These are phyloP conservation scores for Drosophila guanche DNA, from an alignment of 1,140 invertebrate genomes.

Conservation along the genomic window DNA sequence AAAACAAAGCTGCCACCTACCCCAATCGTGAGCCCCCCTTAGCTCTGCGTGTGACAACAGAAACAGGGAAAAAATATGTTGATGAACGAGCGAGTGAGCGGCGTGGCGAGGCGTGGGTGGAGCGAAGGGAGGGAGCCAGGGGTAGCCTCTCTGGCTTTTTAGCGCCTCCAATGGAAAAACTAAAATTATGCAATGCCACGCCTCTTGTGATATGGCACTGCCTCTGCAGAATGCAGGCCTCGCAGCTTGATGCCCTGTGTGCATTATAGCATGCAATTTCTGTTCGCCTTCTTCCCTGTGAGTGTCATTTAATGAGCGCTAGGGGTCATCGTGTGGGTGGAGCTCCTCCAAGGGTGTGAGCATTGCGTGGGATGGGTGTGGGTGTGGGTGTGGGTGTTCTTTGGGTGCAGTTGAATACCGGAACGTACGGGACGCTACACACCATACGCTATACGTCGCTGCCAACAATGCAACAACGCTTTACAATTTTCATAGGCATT, in stretches of 20 bases:
- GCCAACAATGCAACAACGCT: conserved; percentile 63
- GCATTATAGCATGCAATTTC: conserved; percentile 79
- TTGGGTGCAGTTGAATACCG: conserved; percentile 3
- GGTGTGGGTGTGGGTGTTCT: background rate
- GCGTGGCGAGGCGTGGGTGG: background rate
- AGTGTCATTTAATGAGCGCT: conserved; percentile 79
- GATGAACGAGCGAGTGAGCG: background rate
- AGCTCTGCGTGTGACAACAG: conserved; percentile 62
- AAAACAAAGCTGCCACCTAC: conserved; percentile 20
- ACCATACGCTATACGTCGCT: background rate
- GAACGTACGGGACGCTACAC: too few species aligned
- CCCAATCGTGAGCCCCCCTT: background rate
- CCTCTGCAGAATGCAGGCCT: background rate
- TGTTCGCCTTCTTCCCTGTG: conserved; percentile 54
- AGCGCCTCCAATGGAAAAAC: conserved; percentile 62
- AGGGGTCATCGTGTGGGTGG: conserved; percentile 9
- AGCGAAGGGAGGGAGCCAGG: conserved; percentile 2
- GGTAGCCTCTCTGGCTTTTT: conserved; percentile 59
- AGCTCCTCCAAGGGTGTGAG: background rate
- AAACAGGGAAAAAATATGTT: conserved; percentile 22
- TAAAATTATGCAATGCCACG: conserved; percentile 79
- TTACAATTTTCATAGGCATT: conserved; percentile 79
- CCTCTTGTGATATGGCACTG: conserved; percentile 19
- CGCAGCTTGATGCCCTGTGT: conserved; percentile 27
- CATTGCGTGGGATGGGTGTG: background rate